These are phyloP conservation scores for Antedon mediterranea DNA, from an alignment of 53 echinoderm and acorn worm genomes.

Conservation along the genomic window DNA sequence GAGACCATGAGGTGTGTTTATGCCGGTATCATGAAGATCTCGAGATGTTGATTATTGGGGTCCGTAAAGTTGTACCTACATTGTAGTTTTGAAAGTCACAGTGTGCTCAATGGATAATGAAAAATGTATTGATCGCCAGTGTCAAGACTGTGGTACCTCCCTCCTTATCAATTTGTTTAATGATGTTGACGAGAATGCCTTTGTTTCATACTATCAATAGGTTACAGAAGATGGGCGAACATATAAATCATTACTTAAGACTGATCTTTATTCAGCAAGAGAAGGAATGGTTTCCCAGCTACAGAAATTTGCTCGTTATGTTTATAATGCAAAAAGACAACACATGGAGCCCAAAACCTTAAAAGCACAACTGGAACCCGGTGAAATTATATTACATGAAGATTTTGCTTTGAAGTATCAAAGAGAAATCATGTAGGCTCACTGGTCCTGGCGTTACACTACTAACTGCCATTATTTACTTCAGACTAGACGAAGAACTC, in stretches of 20 bases:
- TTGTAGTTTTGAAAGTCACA: background rate
- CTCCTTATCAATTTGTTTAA: background rate
- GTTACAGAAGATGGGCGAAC: conserved; percentile 3
- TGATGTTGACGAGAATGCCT: background rate
- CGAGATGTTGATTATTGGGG: background rate
- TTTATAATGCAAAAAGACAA: too few relatives aligned
- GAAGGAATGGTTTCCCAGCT: too few relatives aligned
- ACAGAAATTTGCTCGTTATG: too few relatives aligned
- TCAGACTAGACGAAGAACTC: too few relatives aligned
- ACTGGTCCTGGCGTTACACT: background rate
- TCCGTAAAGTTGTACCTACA: background rate
- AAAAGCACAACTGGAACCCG: too few relatives aligned
- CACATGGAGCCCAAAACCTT: too few relatives aligned
- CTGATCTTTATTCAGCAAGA: too few relatives aligned
- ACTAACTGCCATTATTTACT: conserved; percentile 5
- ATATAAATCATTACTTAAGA: background rate
- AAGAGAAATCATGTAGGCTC: conserved; percentile 4
- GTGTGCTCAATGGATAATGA: background rate
- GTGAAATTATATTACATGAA: too few relatives aligned
- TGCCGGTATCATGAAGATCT: conserved; percentile 10
- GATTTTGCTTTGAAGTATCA: conserved; percentile 5
- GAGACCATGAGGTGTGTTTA: conserved; percentile 14
- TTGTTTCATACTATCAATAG: conserved; percentile 13
- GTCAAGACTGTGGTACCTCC: background rate
- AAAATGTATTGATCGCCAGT: background rate